These are phyloP conservation scores for Crocuta crocuta DNA, from an alignment of 2,113 vertebrate species.

Conservation along the genomic window DNA sequence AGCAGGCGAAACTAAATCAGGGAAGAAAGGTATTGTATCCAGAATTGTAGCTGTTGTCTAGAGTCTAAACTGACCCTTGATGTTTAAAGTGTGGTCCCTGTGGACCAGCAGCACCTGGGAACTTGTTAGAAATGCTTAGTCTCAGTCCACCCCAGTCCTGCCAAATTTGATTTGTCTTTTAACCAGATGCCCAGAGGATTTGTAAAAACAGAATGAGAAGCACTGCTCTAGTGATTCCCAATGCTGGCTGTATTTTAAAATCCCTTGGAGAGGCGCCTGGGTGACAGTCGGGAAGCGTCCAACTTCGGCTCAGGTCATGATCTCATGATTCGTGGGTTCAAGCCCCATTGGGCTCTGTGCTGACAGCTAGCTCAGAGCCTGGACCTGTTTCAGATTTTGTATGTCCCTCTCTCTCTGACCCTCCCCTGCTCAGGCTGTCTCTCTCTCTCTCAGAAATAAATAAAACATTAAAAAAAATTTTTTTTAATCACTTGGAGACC, in stretches of 20 bases:
- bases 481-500: background rate
- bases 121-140: background rate
- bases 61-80: background rate
- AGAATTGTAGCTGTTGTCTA: background rate
- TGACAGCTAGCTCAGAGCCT: too few relatives aligned
- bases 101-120: background rate
- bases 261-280: background rate
- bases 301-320: too few relatives aligned
- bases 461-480: too few relatives aligned
- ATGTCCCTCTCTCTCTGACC: too few relatives aligned
- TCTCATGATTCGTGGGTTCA: too few relatives aligned
- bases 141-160: background rate
- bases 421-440: too few relatives aligned
- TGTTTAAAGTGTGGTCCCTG: background rate
- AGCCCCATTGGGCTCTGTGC: too few relatives aligned
- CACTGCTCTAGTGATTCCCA: background rate
- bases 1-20: background rate
- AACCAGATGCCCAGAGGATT: background rate
- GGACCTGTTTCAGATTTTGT: too few relatives aligned
- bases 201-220: conserved; percentile 7
- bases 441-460: too few relatives aligned
- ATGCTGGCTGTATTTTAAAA: background rate
- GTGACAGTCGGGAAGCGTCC: too few relatives aligned
- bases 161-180: background rate
- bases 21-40: background rate